Percentiles rank a stretch among this genome's conserved stretches.
Evolutionary conservation across 1,140 invertebrate species (phyloP).

Genomic region (Drosophila elegans): DNA sequence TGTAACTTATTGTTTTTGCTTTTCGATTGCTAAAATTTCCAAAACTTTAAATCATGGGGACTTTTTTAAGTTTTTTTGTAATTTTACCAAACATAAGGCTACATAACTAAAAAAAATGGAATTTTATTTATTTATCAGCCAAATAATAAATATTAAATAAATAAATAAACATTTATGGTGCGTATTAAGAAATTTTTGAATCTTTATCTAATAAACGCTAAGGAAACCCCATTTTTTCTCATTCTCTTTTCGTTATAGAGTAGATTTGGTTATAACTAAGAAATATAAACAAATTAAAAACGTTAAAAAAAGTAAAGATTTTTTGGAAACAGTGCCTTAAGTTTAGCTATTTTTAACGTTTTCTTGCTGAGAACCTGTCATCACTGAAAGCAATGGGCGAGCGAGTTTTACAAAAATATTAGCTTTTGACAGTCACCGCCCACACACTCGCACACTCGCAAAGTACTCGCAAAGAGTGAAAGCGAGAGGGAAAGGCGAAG

Average conservation of each 20-base stretch:
- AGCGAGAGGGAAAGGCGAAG: neutral
- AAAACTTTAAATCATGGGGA: neutral
- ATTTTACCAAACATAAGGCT: too few relatives aligned
- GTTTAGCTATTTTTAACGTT: neutral
- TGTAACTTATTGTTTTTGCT: neutral
- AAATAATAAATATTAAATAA: too few relatives aligned
- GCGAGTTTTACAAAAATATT: slow-evolving; percentile 58
- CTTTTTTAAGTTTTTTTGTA: too few relatives aligned
- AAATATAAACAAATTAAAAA: too few relatives aligned
- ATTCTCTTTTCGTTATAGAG: too few relatives aligned
- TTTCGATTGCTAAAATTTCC: neutral
- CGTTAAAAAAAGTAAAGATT: neutral
- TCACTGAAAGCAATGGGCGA: slow-evolving; percentile 19
- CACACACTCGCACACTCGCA: slow-evolving; percentile 3
- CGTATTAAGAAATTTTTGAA: too few relatives aligned
- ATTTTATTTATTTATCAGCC: too few relatives aligned
- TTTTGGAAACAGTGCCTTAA: neutral
- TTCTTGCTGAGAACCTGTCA: neutral
- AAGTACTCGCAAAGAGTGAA: neutral
- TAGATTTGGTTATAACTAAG: too few relatives aligned
- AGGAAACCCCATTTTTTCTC: too few relatives aligned
- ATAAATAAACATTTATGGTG: too few relatives aligned
- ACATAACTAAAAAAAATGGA: too few relatives aligned
- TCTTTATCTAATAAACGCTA: too few relatives aligned
- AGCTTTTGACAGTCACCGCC: slow-evolving; percentile 67